Base-by-base conservation (phyloP, 2,888 invertebrate species). In the Thysanoteuthis rhombus region DNA sequence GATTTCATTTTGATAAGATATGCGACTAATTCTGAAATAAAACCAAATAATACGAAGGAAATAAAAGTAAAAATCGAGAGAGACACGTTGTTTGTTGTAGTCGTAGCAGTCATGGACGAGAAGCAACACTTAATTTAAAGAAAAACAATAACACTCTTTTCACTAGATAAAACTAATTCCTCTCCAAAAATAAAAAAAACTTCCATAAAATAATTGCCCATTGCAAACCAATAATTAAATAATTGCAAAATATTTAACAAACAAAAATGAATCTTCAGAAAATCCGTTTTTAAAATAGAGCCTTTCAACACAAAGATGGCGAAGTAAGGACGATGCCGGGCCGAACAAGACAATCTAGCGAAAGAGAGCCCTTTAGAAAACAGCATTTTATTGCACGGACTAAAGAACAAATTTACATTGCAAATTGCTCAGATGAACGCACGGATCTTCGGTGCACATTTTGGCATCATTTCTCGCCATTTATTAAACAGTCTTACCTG, bases 401-500 rank as follows among this genome's bases (percentile, higher is more conserved):
- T 42, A n/a, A 28, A 0, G 16, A 25, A 42, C 39, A 12, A 91
- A 32, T 91, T 91, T 16, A 40, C 25, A 91, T 32, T 40, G 40
- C n/a, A 75, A 75, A 4, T 6, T 0, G 12, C 75, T 36, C 75
- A 75, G 75, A 75, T 75, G 10, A 32, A 3, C n/a, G 75, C 75
- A 75, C 75, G n/a, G n/a, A 2, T 75, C n/a, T n/a, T 75, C n/a
- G 75, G n/a, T 75, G n/a, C 75, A 75, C 16, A 36, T n/a, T 75
- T 75, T 12, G n/a, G n/a, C 12, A 75, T 75, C 75, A n/a, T 75
- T 75, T n/a, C 16, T 75, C n/a, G n/a, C 75, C 75, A 75, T 75
- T 75, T 75, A 58, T 25, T 36, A 75, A 75, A 4, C n/a, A 10
- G 93, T n/a, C 89, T 52, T 97, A 98, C 98, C 97, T 98, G 98